Evolutionary conservation across 2,888 invertebrate species (phyloP).

Genomic region (Colostygia pectinataria): DNA sequence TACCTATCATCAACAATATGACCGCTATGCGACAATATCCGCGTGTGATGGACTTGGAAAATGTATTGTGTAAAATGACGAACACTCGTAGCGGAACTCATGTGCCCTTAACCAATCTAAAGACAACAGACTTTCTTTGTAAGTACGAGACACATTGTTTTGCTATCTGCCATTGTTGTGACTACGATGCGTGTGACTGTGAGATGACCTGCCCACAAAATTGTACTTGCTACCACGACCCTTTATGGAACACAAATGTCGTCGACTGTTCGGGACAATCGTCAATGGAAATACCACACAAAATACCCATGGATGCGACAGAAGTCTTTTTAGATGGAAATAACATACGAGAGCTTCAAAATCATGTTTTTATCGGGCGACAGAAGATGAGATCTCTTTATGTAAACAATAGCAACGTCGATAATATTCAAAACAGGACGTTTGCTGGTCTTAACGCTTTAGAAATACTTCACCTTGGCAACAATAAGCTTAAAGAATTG

Average conservation of each 20-base stretch:
- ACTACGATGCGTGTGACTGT: constrained; percentile 97
- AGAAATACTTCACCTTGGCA: constrained; percentile 91
- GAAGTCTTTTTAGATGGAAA: constrained; percentile 96
- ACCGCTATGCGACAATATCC: constrained; percentile 92
- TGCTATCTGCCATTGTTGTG: constrained; percentile 97
- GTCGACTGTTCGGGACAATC: constrained; percentile 94
- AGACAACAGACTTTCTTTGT: constrained; percentile 94
- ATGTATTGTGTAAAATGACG: constrained; percentile 93
- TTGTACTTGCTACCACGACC: constrained; percentile 97
- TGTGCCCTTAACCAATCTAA: constrained; percentile 89
- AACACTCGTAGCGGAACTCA: constrained; percentile 91
- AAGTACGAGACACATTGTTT: constrained; percentile 97
- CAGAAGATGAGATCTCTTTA: constrained; percentile 94
- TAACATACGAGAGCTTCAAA: constrained; percentile 91
- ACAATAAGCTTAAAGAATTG: constrained; percentile 90
- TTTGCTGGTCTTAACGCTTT: constrained; percentile 92
- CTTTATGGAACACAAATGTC: constrained; percentile 95
- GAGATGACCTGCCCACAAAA: constrained; percentile 97
- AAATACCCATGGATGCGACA: constrained; percentile 97
- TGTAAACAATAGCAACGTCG: constrained; percentile 92
- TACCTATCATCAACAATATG: constrained; percentile 94
- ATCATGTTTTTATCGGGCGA: constrained; percentile 94
- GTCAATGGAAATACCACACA: constrained; percentile 89
- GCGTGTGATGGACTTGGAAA: constrained; percentile 93
- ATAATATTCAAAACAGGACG: constrained; percentile 94